Evolutionary conservation across 2,888 invertebrate genomes (phyloP), one percentile per base, ranked within the genome.

Genomic region (Cerceris rybyensis): DNA sequence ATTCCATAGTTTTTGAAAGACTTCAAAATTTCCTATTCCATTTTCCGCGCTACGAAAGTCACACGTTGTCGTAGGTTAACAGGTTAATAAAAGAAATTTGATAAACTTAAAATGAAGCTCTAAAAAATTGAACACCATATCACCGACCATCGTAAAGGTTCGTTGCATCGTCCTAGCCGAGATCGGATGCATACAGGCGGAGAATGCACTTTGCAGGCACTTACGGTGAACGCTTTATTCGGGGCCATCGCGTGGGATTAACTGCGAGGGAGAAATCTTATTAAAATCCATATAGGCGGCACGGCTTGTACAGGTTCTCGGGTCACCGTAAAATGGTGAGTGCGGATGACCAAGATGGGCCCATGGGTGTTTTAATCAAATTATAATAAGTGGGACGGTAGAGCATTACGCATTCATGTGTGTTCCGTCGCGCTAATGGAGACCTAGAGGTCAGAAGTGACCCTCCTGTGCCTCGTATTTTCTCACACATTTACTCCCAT

Each of bases 331-430:
- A 70, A 70, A 59, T 75, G 72, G 60, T 55, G 66, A 70, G 69
- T 58, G 68, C 71, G 81, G 59, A 75, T 76, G 70, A 75, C 78
- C 76, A 73, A 78, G 81, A 68, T 70, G 78, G 78, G 70, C 64
- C 16, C 67, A 63, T 57, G 70, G 78, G 73, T 70, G 80, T 83
- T 85, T 84, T 86, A 86, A 87, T 88, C 82, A 83, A 87, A 88
- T 88, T 88, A 84, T 86, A 83, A 88, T 88, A 88, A 89, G 85
- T 84, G 84, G 83, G 76, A 85, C 80, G 83, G 79, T 69, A 76
- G 77, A 67, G 80, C 85, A 82, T 87, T 85, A 81, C 81, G 80
- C 80, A 78, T 76, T 86, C 83, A 75, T 70, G 80, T 78, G 82
- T 65, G 84, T 75, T 64, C 73, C 75, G 84, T 81, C 79, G 83